Evolutionary conservation across 2,888 invertebrate genomes (phyloP), one percentile per base, ranked within the genome.

Genomic region (Rhagium mordax): DNA sequence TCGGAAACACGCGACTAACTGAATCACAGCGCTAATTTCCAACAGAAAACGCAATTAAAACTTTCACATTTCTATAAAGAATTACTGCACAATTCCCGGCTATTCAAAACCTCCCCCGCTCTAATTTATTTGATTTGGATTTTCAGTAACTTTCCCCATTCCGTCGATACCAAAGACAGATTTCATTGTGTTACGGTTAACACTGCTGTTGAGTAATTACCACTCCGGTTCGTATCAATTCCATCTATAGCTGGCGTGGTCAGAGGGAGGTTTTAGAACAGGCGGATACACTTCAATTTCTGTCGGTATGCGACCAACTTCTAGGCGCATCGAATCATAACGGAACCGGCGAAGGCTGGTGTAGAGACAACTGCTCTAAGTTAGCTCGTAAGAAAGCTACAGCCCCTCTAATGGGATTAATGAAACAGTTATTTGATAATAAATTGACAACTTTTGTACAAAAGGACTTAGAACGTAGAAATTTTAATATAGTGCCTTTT

Each of bases 191-290:
- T 57, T 60, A 61, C 65, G 71, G 68, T 67, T 68, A 71, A 68
- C 65, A 41, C 41, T 60, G 74, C 69, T 68, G 74, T 65, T 72
- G 69, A 74, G 68, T 74, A 71, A 74, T 74, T 74, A 68, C 74
- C 62, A 65, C 65, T 71, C 61, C 66, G 55, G 53, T 51, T 53
- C 20, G 20, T 48, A 55, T 65, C 65, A 53, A 51, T 53, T 65
- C 18, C n/a, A 53, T 65, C 33, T 65, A 53, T 51, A 29, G 53
- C 51, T n/a, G 29, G 10, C 18, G 15, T 10, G 51, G 64, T 21
- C 21, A 41, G 41, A 41, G 10, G n/a, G 41, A 15, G 13, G 13
- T 41, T 41, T 41, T 41, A 41, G 41, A 4, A 10, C 24, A 24
- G 24, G 24, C 6, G 24, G 24, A n/a, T n/a, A n/a, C 33, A 33